Percentiles rank a stretch among this genome's conserved stretches.
These are phyloP conservation scores for Zelleria hepariella DNA, from an alignment of 2,888 invertebrate species.

Conservation along the genomic window DNA sequence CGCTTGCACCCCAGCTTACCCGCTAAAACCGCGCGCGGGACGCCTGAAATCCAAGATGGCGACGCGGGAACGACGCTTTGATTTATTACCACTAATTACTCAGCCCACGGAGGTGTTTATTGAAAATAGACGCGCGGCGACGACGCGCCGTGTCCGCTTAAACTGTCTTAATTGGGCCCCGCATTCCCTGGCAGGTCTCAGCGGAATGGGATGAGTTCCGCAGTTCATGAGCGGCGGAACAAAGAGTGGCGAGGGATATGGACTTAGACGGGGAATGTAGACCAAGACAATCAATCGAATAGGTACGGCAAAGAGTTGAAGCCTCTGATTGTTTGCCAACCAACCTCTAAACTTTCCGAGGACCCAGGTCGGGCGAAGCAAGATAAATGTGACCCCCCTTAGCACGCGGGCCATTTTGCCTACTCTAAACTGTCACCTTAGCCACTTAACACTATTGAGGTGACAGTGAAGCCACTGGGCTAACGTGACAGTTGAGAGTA, in stretches of 20 bases:
- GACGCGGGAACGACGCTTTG: conserved; percentile 48
- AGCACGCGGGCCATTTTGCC: no score
- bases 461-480: no score
- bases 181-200: conserved; percentile 13
- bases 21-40: conserved; percentile 21
- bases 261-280: no score
- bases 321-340: no score
- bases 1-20: conserved; percentile 10
- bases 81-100: conserved; percentile 67
- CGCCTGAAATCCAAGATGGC: conserved; percentile 30
- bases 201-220: conserved; percentile 19
- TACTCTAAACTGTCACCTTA: no score
- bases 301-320: no score
- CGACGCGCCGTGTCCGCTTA: conserved; percentile 48
- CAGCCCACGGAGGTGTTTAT: conserved; percentile 57
- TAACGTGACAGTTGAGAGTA: no score
- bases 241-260: not conserved
- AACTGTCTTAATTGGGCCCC: conserved; percentile 17
- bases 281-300: no score
- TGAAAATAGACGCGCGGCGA: conserved; percentile 59
- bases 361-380: no score
- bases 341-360: no score
- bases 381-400: no score
- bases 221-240: conserved; percentile 3
- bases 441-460: no score